These are phyloP conservation scores for Tryphoninae sp. DNA, from an alignment of 2,888 invertebrate species.

Conservation along the genomic window DNA sequence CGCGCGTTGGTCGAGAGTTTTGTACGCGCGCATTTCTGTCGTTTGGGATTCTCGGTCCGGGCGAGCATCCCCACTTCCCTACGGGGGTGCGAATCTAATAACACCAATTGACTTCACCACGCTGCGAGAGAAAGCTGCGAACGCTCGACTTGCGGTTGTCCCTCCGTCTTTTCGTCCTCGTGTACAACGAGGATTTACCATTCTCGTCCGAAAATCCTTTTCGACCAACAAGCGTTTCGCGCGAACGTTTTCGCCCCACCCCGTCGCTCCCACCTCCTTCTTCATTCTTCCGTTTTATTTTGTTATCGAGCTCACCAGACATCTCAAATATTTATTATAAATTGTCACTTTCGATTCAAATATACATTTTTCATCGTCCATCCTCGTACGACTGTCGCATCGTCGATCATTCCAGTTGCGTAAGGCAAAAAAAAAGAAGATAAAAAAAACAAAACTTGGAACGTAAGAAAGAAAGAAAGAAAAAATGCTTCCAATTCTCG, in stretches of 20 bases:
- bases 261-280: too few species aligned
- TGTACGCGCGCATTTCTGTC: not conserved
- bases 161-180: conserved; percentile 65
- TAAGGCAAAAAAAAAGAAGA: not conserved
- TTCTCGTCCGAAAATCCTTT: conserved; percentile 16
- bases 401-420: conserved; percentile 18
- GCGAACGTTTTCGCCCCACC: too few species aligned
- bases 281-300: too few species aligned
- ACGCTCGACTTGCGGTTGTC: conserved; percentile 77
- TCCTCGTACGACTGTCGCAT: conserved; percentile 14
- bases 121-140: conserved; percentile 64
- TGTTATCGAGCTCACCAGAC: not conserved
- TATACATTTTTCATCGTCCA: conserved; percentile 2
- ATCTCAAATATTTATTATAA: conserved; percentile 15
- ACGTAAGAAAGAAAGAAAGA: not conserved
- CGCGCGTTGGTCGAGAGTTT: conserved; percentile 25
- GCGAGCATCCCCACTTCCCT: conserved; percentile 31
- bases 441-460: too few species aligned
- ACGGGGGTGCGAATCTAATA: conserved; percentile 81
- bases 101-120: conserved; percentile 78
- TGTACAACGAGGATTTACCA: conserved; percentile 24
- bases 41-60: too few species aligned
- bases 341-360: not conserved
- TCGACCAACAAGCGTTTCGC: not conserved
- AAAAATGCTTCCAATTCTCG: conserved; percentile 36